A percentile compares a stretch with the other conserved stretches of the same genome.
Evolutionary conservation across 2,113 vertebrate species (phyloP).

Genomic region (Leptodactylus fuscus): DNA sequence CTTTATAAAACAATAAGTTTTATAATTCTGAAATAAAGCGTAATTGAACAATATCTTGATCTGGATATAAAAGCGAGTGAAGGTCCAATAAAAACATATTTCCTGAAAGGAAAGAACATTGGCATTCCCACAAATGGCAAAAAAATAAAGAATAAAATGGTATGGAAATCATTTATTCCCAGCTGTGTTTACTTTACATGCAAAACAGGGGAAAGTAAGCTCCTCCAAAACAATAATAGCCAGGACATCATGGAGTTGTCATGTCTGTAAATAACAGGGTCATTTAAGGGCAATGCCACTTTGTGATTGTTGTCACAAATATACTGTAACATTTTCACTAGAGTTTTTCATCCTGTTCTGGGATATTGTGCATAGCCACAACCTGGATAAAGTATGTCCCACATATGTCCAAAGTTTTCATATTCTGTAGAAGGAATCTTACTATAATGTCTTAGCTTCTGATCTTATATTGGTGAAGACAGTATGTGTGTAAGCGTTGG

Average conservation of each 20-base stretch:
- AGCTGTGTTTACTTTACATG: conserved; percentile 32
- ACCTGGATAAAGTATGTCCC: no score
- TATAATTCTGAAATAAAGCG: neutral
- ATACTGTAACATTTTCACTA: no score
- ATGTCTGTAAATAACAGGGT: neutral
- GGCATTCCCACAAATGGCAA: neutral
- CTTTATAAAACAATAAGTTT: neutral
- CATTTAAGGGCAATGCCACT: neutral
- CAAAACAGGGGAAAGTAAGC: conserved; percentile 2
- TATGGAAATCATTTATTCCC: conserved; percentile 27
- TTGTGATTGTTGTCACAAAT: neutral
- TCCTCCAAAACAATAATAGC: neutral
- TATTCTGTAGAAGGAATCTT: no score
- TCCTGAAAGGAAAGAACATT: neutral
- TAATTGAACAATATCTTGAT: neutral
- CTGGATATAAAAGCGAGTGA: neutral
- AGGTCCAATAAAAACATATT: neutral
- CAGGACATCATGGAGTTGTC: neutral
- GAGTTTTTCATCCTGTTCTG: no score
- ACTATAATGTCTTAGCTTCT: no score
- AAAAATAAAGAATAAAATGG: neutral
- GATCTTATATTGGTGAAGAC: no score
- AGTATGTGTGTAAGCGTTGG: no score
- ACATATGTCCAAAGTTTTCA: no score
- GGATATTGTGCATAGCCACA: no score